phyloP scores from a whole-genome alignment of 2,888 invertebrate species.

The Alitta virens region DNA sequence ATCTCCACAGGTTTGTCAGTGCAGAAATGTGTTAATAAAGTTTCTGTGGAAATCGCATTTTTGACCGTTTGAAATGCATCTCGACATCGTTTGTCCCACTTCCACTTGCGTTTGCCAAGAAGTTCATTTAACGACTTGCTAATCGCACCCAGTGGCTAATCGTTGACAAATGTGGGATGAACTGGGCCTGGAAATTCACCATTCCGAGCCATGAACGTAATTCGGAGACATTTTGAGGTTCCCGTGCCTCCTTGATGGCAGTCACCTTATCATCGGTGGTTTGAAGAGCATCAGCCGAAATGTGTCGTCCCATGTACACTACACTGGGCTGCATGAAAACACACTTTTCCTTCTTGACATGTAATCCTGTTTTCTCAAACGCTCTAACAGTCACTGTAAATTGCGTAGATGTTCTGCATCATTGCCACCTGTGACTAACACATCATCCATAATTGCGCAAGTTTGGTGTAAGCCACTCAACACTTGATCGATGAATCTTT shows the following conservation, averaged over 20 bases:
- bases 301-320: background rate
- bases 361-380: background rate
- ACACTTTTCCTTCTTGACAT: background rate
- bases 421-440: too few species aligned
- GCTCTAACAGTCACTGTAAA: background rate
- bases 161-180: constrained; percentile 1
- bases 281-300: background rate
- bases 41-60: background rate
- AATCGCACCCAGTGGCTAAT: background rate
- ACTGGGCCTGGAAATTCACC: background rate
- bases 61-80: background rate
- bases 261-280: background rate
- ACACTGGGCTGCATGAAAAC: background rate
- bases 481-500: background rate
- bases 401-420: constrained; percentile 1
- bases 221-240: background rate
- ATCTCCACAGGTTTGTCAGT: background rate
- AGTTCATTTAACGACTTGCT: too few species aligned
- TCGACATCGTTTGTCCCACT: background rate
- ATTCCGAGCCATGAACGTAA: background rate
- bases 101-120: background rate
- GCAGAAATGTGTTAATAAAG: constrained; percentile 10
- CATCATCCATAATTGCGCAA: background rate
- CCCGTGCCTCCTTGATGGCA: background rate
- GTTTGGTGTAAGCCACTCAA: background rate